Evolutionary conservation across 2,797 vertebrate species (phyloP).

Genomic region (Taenioides sp.): DNA sequence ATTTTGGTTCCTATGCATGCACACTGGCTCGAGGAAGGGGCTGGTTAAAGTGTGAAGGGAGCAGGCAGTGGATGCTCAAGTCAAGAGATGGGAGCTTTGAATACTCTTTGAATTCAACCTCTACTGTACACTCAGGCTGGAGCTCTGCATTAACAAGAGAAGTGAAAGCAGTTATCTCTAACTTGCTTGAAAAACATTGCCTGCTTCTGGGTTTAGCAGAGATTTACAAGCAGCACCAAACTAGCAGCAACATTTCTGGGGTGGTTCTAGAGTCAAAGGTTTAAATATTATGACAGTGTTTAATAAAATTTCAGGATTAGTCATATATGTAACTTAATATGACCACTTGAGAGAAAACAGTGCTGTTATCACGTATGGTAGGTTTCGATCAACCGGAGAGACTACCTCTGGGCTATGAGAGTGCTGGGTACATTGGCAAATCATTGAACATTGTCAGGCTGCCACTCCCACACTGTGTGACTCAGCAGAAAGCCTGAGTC

Average conservation of each 20-base stretch:
- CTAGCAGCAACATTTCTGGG: not conserved
- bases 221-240: conserved; percentile 80
- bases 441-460: not conserved
- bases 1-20: conserved; percentile 68
- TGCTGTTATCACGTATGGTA: not conserved
- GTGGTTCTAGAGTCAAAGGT: not conserved
- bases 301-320: not conserved
- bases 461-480: conserved; percentile 12
- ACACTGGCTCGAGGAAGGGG: conserved; percentile 56
- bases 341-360: not conserved
- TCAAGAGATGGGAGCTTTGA: conserved; percentile 22
- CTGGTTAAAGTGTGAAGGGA: conserved; percentile 60
- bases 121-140: conserved; percentile 39
- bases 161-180: conserved; percentile 69
- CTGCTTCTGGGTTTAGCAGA: conserved; percentile 80
- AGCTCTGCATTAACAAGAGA: conserved; percentile 55
- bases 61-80: conserved; percentile 18
- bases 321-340: conserved; percentile 4
- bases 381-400: conserved; percentile 8
- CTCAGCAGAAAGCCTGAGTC: conserved; percentile 21
- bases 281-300: not conserved
- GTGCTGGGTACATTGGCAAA: conserved; percentile 4
- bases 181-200: conserved; percentile 76
- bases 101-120: conserved; percentile 41
- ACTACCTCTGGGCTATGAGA: not conserved